Conservation (phyloP, 2,797 vertebrate genomes). For the Lerista edwardsae region DNA sequence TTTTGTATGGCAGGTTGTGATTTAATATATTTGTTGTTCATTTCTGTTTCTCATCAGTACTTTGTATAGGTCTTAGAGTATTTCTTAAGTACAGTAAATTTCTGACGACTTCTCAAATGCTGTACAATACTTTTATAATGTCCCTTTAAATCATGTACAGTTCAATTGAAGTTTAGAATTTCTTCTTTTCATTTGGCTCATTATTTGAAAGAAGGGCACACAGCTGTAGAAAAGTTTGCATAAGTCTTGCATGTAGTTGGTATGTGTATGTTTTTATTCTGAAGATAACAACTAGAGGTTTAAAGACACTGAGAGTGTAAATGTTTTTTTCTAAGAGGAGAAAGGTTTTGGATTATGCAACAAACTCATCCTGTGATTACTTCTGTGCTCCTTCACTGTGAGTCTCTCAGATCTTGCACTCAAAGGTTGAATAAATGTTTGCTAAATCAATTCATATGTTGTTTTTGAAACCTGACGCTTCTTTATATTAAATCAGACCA, state of each 20-base stretch:
- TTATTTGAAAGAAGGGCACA: conserved; percentile 12
- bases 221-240: neutral
- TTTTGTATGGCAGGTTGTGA: neutral
- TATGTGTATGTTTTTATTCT: conserved; percentile 15
- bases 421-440: conserved; percentile 4
- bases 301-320: neutral
- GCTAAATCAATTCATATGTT: no score
- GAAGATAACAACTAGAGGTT: conserved; percentile 29
- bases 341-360: conserved; percentile 39
- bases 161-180: conserved; percentile 3
- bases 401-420: conserved; percentile 65
- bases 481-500: no score
- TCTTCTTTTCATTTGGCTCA: conserved; percentile 4
- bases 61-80: neutral
- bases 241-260: conserved; percentile 13
- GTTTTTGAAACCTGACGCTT: no score
- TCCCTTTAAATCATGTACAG: conserved; percentile 26
- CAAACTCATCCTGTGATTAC: conserved; percentile 46
- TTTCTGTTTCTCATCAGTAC: conserved; percentile 32
- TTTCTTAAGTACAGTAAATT: neutral
- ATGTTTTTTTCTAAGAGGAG: neutral
- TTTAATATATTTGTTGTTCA: conserved; percentile 42
- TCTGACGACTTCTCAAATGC: neutral
- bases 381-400: conserved; percentile 50
- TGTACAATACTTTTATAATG: conserved; percentile 23